Conservation (phyloP, 2,797 vertebrate species). For the Tapirus indicus region DNA sequence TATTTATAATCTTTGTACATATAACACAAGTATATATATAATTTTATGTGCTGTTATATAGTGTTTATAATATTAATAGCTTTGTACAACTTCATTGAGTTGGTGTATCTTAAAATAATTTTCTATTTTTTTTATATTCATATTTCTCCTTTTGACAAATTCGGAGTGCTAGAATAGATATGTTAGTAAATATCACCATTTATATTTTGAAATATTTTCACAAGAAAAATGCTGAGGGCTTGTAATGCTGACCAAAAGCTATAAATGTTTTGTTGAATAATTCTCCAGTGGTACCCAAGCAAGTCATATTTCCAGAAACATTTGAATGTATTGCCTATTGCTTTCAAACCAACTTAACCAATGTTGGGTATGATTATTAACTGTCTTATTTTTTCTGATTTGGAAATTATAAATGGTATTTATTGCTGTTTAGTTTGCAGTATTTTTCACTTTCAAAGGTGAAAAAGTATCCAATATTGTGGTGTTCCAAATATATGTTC, state of each 20-base stretch:
- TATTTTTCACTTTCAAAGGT: background rate
- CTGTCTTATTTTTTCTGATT: background rate
- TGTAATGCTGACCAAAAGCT: background rate
- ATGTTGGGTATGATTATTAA: background rate
- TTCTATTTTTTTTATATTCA: background rate
- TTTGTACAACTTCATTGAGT: background rate
- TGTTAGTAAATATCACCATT: background rate
- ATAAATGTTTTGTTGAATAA: background rate
- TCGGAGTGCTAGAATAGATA: background rate
- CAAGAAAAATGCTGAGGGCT: background rate
- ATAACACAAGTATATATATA: background rate
- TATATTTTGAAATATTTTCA: background rate
- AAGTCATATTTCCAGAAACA: background rate
- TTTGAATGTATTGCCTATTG: background rate
- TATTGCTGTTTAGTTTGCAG: background rate
- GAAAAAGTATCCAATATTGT: background rate
- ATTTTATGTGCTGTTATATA: background rate
- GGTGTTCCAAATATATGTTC: background rate
- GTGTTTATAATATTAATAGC: background rate
- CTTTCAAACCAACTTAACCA: background rate
- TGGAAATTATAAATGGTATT: background rate
- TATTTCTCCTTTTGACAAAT: background rate
- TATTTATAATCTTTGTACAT: background rate
- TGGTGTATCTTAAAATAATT: background rate
- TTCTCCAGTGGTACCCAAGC: background rate